These are phyloP conservation scores for Harlomillsia oculata DNA, from an alignment of 1,140 invertebrate genomes.

Conservation along the genomic window DNA sequence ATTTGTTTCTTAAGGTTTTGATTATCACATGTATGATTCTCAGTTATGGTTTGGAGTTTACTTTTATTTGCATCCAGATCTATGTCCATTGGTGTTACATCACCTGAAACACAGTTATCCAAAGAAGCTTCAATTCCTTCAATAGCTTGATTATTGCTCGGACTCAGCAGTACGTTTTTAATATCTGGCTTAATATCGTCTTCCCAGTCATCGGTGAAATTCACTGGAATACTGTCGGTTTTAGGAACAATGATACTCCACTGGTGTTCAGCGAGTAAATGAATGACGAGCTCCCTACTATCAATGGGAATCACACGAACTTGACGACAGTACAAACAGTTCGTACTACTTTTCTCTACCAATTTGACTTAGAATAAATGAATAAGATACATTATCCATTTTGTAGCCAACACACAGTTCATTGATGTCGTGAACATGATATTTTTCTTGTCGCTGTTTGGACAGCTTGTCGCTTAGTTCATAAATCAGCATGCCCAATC, in stretches of 20 bases:
- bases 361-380: conserved; percentile 26
- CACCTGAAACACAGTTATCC: neutral
- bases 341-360: conserved; percentile 35
- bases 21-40: too few species aligned
- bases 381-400: conserved; percentile 1
- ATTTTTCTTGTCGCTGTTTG: neutral
- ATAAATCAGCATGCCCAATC: conserved; percentile 17
- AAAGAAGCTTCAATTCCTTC: too few species aligned
- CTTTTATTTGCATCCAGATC: too few species aligned
- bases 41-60: too few species aligned
- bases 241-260: conserved; percentile 37
- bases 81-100: neutral
- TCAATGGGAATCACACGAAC: conserved; percentile 69
- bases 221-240: neutral
- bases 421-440: neutral
- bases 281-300: conserved; percentile 62
- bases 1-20: too few species aligned
- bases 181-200: too few species aligned
- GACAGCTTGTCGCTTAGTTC: conserved; percentile 21
- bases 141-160: too few species aligned
- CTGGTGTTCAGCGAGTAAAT: conserved; percentile 64
- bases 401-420: conserved; percentile 14
- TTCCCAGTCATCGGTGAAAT: too few species aligned
- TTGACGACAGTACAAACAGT: conserved; percentile 73
- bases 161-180: too few species aligned